These are phyloP conservation scores for Drosophila athabasca DNA, from an alignment of 1,140 invertebrate species.

Conservation along the genomic window DNA sequence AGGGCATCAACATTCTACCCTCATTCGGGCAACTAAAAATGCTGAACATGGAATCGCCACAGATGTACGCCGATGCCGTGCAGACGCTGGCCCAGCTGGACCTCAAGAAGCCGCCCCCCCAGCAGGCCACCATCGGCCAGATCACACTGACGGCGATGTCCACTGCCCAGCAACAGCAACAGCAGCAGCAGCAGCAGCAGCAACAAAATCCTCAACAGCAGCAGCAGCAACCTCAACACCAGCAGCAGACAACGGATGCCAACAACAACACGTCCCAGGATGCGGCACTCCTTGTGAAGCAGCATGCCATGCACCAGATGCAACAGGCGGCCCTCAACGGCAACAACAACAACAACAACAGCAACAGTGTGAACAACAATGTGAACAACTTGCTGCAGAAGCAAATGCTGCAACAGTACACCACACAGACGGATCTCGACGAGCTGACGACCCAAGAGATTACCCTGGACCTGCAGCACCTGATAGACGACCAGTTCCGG, in stretches of 20 bases:
- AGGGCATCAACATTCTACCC: conserved; percentile 82
- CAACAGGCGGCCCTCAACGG: conserved; percentile 81
- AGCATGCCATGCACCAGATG: conserved; percentile 79
- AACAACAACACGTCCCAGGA: conserved; percentile 78
- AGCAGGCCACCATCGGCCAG: conserved; percentile 84
- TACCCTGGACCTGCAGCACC: conserved; percentile 92
- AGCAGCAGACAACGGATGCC: conserved; percentile 79
- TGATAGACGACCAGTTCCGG: conserved; percentile 95
- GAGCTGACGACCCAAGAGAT: conserved; percentile 95
- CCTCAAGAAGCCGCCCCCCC: conserved; percentile 82
- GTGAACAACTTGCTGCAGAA: conserved; percentile 82
- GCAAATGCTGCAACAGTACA: conserved; percentile 87
- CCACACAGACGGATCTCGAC: conserved; percentile 90
- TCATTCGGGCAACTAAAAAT: conserved; percentile 78
- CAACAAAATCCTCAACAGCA: conserved; percentile 75
- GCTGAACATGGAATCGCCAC: conserved; percentile 88
- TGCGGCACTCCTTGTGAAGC: conserved; percentile 70
- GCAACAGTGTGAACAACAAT: conserved; percentile 61
- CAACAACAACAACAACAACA: conserved; percentile 68
- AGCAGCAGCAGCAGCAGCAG: conserved; percentile 75
- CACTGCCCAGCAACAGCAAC: conserved; percentile 84
- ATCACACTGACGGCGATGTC: conserved; percentile 84
- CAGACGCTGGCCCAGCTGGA: conserved; percentile 80
- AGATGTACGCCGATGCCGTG: conserved; percentile 87
- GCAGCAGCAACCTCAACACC: conserved; percentile 50